Base-by-base conservation (phyloP, 2,888 invertebrate genomes). In the Chorisops tibialis region DNA sequence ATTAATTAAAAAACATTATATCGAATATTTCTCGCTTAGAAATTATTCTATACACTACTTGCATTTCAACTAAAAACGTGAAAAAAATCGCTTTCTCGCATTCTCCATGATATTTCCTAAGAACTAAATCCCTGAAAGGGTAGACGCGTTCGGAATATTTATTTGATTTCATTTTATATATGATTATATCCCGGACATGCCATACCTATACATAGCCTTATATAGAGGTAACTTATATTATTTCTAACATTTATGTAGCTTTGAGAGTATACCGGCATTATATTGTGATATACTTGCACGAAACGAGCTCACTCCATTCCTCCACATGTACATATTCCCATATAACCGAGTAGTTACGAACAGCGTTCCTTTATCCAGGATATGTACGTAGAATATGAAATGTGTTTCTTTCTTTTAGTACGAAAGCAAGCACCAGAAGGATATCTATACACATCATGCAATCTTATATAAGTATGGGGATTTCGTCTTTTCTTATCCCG, bases 41-140 rank as follows among this genome's bases (percentile, higher is more conserved):
- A 30, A 30, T 7, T 30, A 30, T 2, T 30, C 30, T 30, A n/a
- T n/a, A 30, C 30, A 30, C 30, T 30, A 30, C 30, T 7, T 30
- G 30, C 30, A 30, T 30, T 30, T 30, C 30, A 30, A 30, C 30
- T 30, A 30, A 30, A 30, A 30, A 30, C 30, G 30, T 21, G 24
- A 18, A 43, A 59, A 43, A n/a, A 52, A 61, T 51, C 41, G 38
- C 52, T 37, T 61, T 61, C 61, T 18, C 6, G 19, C 52, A 50
- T 50, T 38, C 50, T 41, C 7, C 16, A 49, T 30, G 49, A 49
- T 49, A 24, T 49, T 24, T 49, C 24, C 16, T 49, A 49, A 49
- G 47, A 62, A 58, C 50, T 50, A 62, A 62, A 62, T 62, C 58
- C 58, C 50, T 62, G 43, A 62, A 62, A 62, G 58, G 50, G 41